Base-by-base conservation (phyloP, 2,797 vertebrate genomes). In the Pipistrellus kuhlii region DNA sequence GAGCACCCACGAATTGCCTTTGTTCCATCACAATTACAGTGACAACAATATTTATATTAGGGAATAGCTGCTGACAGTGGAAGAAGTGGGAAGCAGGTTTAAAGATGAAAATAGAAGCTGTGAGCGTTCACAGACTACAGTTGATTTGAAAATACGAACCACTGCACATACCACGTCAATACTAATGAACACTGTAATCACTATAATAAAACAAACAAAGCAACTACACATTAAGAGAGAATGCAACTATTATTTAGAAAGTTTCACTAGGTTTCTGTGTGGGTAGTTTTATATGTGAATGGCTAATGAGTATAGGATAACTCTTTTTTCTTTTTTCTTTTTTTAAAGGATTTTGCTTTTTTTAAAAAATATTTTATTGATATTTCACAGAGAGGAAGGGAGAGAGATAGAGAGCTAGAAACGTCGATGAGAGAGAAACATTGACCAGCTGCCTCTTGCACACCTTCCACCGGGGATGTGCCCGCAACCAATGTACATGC, bases 151-250 rank as follows among this genome's bases (percentile, higher is more conserved):
- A 68, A 96, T 78, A 97, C 32, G 66, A 98, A 92, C 25, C 72
- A 46, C 75, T 78, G 62, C 94, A 98, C 96, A 96, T 97, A 98
- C 96, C 89, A 35, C 94, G 96, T 97, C 94, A 89, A 85, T 96
- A 94, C 97, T 97, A 98, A 98, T 96, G 96, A 98, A 96, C 53
- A 89, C 83, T 59, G 64, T 97, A 98, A 98, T 98, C 95, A 97
- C 94, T 97, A 91, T 96, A 98, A 97, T 98, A 96, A 98, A 96
- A 98, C 88, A 98, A 98, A 98, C 94, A 98, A 98, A 98, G 97
- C 91, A 98, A 97, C 92, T 78, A 81, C 85, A 95, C 95, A 98
- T 98, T 97, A 97, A 78, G 44, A 96, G 91, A 89, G 89, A 97
- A 97, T 62, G 91, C 96, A 85, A 96, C 96, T 96, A 97, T 90